A percentile compares a stretch with the other conserved stretches of the same genome.
Evolutionary conservation across 1,140 invertebrate species (phyloP).

Genomic region (Yoshiicerus persimilis): DNA sequence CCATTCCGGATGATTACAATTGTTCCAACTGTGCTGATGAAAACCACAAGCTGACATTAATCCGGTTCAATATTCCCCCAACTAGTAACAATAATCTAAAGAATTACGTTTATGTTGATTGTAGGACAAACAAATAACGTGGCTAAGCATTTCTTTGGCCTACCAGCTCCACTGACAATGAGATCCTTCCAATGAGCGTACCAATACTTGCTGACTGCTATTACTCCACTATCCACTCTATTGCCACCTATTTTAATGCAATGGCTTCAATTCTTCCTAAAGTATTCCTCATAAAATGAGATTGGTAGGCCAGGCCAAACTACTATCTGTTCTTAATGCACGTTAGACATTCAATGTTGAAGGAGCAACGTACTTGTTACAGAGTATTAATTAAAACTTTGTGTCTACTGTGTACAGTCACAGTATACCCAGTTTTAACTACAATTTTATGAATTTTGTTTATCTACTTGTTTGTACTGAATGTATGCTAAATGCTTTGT

Average conservation of each 20-base stretch:
- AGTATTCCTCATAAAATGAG: not conserved
- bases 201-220: not conserved
- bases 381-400: not conserved
- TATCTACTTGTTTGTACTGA: not conserved
- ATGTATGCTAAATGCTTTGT: too few relatives aligned
- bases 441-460: not conserved
- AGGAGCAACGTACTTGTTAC: not conserved
- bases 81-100: not conserved
- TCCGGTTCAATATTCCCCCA: constrained; percentile 16
- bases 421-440: not conserved
- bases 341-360: not conserved
- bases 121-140: not conserved
- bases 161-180: not conserved
- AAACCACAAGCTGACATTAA: constrained; percentile 22
- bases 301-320: not conserved
- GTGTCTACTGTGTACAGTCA: not conserved
- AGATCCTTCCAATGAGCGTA: not conserved
- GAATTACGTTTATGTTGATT: constrained; percentile 10
- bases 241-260: not conserved
- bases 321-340: not conserved
- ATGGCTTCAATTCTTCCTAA: not conserved
- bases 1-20: constrained; percentile 19
- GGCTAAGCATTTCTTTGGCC: not conserved
- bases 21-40: constrained; percentile 21
- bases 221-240: not conserved